phyloP scores from a whole-genome alignment of 1,140 invertebrate species.

The Oscheius sp. region DNA sequence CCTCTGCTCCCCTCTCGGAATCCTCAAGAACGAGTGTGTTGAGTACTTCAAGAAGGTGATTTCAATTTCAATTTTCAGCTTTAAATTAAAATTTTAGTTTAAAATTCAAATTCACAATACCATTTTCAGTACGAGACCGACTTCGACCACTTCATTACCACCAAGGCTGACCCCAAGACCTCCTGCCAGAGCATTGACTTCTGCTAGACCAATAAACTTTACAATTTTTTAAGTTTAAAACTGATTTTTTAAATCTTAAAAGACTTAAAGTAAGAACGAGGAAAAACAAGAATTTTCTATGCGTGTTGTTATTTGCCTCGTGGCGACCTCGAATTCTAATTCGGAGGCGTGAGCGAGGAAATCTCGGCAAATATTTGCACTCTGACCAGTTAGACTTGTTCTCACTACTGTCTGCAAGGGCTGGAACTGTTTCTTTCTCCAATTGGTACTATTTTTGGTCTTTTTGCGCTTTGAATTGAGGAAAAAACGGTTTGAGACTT shows the following conservation, averaged over 20 bases:
- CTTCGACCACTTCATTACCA: constrained; percentile 9
- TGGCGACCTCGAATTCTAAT: background rate
- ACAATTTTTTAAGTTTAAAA: too few species aligned
- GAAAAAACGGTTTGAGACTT: too few species aligned
- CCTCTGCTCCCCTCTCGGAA: background rate
- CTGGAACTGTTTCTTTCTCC: too few species aligned
- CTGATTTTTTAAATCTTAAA: too few species aligned
- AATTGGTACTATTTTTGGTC: background rate
- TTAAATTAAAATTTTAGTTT: background rate
- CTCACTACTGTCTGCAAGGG: too few species aligned
- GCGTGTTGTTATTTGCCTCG: too few species aligned
- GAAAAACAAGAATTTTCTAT: too few species aligned
- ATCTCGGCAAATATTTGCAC: constrained; percentile 3
- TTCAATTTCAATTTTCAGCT: background rate
- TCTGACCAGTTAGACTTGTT: constrained; percentile 3
- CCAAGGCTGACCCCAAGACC: background rate
- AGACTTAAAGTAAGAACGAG: too few species aligned
- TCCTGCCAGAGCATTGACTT: background rate
- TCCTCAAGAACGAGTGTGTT: background rate
- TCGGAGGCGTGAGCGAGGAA: background rate
- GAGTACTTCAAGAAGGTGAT: background rate
- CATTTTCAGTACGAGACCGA: background rate
- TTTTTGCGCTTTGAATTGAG: too few species aligned
- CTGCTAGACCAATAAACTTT: background rate
- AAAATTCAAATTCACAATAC: too few species aligned